Evolutionary conservation across 2,797 vertebrate genomes (phyloP), one percentile per base, ranked within the genome.

Genomic region (Myotis vivesi): DNA sequence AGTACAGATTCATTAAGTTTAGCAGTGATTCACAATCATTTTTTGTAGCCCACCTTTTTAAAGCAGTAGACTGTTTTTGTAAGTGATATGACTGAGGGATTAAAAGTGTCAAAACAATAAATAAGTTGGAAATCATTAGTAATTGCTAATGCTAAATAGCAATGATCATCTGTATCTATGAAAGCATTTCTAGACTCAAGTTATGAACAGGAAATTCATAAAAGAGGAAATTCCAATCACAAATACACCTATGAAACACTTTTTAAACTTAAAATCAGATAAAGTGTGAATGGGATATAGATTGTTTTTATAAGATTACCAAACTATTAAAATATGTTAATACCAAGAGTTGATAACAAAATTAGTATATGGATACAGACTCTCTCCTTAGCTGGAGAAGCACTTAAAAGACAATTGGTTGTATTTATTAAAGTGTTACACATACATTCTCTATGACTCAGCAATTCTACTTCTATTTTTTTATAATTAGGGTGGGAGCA

Each of bases 321-420:
- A 85, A 87, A 55, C 16, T 81, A 64, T 94, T 91, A 72, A 81
- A 87, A 72, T n/a, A 73, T 64, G 28, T 55, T 49, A 57, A 86
- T 66, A 68, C 49, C 12, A 53, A 75, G 19, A 55, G 46, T 8
- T 66, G 33, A 46, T 19, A 49, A 33, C 33, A 22, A 89, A 84
- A 51, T 57, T 2, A 64, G 3, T n/a, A 17, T 46, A 33, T 44
- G 9, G 23, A 90, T 69, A 55, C 6, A 87, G 30, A 1, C 12
- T 28, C 3, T 51, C 1, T 82, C 20, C 51, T 51, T 25, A 77
- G 2, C 10, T 85, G 19, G 44, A 76, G 9, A 89, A 25, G 1
- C 10, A 77, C 30, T 71, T 84, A 22, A 36, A 89, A 5, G 1
- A 73, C 10, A 44, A 2, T 44, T 44, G 41, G 41, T 17, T 85